These are phyloP conservation scores for Scaptomyza cyrtandrae DNA, from an alignment of 2,888 invertebrate genomes.

Conservation along the genomic window DNA sequence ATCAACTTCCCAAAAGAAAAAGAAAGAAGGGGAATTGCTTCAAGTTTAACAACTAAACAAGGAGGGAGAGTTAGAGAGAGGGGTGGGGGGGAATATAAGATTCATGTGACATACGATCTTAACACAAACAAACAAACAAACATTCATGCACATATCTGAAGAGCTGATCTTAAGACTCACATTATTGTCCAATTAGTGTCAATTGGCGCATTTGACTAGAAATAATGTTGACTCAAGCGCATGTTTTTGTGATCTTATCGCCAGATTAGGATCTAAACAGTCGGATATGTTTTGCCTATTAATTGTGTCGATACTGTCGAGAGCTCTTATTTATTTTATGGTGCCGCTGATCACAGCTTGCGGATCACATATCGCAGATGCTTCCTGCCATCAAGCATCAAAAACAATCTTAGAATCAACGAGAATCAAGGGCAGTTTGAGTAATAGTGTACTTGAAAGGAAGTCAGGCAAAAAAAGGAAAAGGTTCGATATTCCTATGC, in stretches of 20 bases:
- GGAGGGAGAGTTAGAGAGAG: background rate
- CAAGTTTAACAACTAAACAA: background rate
- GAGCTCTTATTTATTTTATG: background rate
- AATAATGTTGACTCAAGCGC: constrained; percentile 30
- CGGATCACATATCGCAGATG: constrained; percentile 3
- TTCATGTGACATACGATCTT: constrained; percentile 26
- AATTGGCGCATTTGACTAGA: constrained; percentile 45
- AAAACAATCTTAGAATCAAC: background rate
- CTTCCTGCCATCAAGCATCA: constrained; percentile 28
- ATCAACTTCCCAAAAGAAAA: background rate
- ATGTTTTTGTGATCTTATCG: constrained; percentile 45
- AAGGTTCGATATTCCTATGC: too few relatives aligned
- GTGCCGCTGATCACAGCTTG: constrained; percentile 22
- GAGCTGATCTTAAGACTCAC: constrained; percentile 23
- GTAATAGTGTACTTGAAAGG: background rate
- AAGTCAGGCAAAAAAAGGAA: background rate
- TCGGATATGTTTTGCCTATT: constrained; percentile 31
- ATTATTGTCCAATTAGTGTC: constrained; percentile 72
- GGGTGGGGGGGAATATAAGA: background rate
- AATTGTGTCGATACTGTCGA: background rate
- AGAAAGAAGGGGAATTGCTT: background rate
- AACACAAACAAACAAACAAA: background rate
- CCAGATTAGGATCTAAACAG: constrained; percentile 43
- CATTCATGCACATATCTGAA: constrained; percentile 15
- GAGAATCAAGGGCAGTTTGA: constrained; percentile 5